Percentiles rank a stretch among this genome's conserved stretches.
Evolutionary conservation across 2,113 vertebrate species (phyloP).

Genomic region (Scytalopus superciliaris): DNA sequence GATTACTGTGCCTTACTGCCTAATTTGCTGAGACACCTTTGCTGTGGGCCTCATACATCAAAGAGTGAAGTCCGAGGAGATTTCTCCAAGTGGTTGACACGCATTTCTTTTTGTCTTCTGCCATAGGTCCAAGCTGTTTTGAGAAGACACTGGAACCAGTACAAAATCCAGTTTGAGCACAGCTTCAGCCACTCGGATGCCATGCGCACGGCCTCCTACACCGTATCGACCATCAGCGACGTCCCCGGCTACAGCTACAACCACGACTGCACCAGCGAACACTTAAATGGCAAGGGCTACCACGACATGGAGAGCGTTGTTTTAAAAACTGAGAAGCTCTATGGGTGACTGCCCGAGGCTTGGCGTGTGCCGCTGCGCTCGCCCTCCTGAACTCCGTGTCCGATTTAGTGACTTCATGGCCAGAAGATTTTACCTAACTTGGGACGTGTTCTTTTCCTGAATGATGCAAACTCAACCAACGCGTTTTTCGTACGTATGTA

Average conservation of each 20-base stretch:
- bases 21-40: rapidly evolving
- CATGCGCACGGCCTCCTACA: conserved; percentile 91
- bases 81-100: neutral
- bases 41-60: rapidly evolving
- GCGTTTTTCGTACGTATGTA: rapidly evolving
- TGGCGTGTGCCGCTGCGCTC: rapidly evolving
- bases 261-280: conserved; percentile 85
- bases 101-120: neutral
- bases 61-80: rapidly evolving
- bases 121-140: conserved; percentile 90
- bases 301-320: conserved; percentile 81
- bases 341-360: conserved; percentile 71
- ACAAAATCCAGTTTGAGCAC: conserved; percentile 91
- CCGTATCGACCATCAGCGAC: conserved; percentile 90
- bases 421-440: neutral
- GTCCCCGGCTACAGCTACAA: conserved; percentile 84
- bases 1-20: neutral
- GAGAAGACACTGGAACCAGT: conserved; percentile 94
- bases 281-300: conserved; percentile 90
- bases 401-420: neutral
- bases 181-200: conserved; percentile 87
- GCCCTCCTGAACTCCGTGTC: neutral
- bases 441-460: neutral
- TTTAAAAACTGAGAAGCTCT: conserved; percentile 82
- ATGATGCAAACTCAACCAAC: neutral